Evolutionary conservation across 37 sponge, comb jelly and placozoan species (phyloP), one percentile per base, ranked within the genome.

Genomic region (Mnemiopsis leidyi): DNA sequence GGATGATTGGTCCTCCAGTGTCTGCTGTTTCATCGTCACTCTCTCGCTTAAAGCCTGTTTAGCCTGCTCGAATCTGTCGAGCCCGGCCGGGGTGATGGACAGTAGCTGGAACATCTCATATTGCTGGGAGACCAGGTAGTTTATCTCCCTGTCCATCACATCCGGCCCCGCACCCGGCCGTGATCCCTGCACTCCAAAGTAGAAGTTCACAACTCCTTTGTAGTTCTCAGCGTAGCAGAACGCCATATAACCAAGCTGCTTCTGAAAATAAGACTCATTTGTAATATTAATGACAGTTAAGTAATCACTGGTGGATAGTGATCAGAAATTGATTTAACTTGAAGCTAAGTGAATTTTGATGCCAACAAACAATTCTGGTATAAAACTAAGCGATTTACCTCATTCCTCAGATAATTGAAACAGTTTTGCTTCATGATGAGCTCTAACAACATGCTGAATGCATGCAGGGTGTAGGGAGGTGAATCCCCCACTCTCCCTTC

Each of bases 191-290:
- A 77, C 34, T 77, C 26, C 36, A 18, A 77, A 77, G 34, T 1
- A 16, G 36, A 77, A 77, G 20, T 9, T 34, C 1, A 1, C 3
- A 3, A 34, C 32, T 26, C 32, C 32, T 7, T 77, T 9, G 35
- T 31, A 13, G 1, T 0, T 32, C 3, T 13, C 3, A 31, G 1
- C 9, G 32, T 32, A 16, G 18, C 79, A 77, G 33, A 34, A 31
- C 21, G 79, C 79, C 36, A 77, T 32, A 32, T 77, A 77, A 31
- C 79, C 79, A 33, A 77, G 36, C 35, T 77, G 35, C 33, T 77
- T 77, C 79, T 77, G 79, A 77, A 77, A 77, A 71, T n/a, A n/a
- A n/a, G n/a, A n/a, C n/a, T n/a, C n/a, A n/a, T n/a, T n/a, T n/a
- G n/a, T n/a, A n/a, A n/a, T n/a, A n/a, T n/a, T n/a, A n/a, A n/a